phyloP scores from a whole-genome alignment of 2,113 vertebrate genomes.

The Pomatorhinus ruficollis region DNA sequence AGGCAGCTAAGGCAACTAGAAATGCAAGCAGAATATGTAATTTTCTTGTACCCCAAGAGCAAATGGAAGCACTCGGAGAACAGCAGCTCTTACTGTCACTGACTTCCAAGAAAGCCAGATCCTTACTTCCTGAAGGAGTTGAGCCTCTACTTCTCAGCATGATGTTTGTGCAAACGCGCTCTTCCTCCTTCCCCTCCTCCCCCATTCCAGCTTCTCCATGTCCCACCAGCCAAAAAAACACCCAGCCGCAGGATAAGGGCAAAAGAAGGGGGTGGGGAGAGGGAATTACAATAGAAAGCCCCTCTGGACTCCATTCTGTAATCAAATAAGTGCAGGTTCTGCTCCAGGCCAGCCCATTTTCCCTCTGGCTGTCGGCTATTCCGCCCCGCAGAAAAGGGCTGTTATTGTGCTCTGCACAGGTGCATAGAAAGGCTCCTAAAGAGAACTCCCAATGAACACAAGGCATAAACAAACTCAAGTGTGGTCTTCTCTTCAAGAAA shows the following conservation, averaged over 20 bases:
- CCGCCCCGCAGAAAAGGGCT: constrained; percentile 26
- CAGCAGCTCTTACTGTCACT: accelerated
- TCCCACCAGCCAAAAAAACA: constrained; percentile 13
- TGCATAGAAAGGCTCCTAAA: constrained; percentile 59
- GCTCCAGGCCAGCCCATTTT: constrained; percentile 8
- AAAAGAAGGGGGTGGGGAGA: background rate
- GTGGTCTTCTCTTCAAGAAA: constrained; percentile 68
- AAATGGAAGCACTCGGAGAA: background rate
- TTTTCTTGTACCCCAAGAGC: background rate
- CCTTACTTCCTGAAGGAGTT: background rate
- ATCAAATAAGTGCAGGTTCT: constrained; percentile 45
- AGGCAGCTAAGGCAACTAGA: background rate
- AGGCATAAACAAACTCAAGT: constrained; percentile 71
- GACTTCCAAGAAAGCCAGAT: background rate
- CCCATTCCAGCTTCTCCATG: background rate
- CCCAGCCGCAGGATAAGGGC: background rate
- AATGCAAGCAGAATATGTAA: background rate
- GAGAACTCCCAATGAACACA: constrained; percentile 64
- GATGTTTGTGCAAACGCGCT: background rate
- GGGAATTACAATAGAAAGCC: background rate
- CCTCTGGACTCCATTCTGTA: background rate
- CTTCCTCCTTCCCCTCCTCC: background rate
- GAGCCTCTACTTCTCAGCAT: background rate
- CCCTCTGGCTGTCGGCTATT: background rate
- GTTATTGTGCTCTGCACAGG: constrained; percentile 56